phyloP scores from a whole-genome alignment of 64 coral and sea anemone species.

The Montipora cactus region DNA sequence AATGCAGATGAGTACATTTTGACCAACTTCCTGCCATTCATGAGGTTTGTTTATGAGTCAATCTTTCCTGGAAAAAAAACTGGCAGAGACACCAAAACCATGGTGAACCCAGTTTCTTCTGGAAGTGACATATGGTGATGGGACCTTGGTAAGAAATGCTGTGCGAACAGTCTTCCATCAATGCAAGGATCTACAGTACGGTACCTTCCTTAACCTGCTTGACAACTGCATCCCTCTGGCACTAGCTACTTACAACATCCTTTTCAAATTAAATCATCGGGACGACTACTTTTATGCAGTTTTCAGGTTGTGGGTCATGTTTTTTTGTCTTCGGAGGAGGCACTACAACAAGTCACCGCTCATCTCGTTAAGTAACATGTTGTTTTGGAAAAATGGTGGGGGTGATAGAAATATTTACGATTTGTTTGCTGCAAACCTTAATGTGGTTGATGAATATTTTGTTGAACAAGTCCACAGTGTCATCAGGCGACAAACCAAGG shows the following conservation, averaged over 20 bases:
- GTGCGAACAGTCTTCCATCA: slow-evolving; percentile 19
- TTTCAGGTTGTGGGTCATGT: slow-evolving; percentile 63
- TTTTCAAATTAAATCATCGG: slow-evolving; percentile 41
- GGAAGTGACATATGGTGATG: background rate
- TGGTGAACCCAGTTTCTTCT: background rate
- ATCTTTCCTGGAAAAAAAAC: slow-evolving; percentile 37
- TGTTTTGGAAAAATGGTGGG: slow-evolving; percentile 40
- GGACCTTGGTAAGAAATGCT: slow-evolving; percentile 5
- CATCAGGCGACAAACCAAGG: background rate
- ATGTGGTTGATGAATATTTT: slow-evolving; percentile 1
- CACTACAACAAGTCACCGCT: slow-evolving; percentile 65
- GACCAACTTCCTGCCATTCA: slow-evolving; percentile 6
- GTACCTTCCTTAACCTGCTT: slow-evolving; percentile 11
- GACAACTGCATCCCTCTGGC: slow-evolving; percentile 32
- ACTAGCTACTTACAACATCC: slow-evolving; percentile 32
- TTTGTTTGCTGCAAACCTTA: background rate
- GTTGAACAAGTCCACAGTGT: background rate
- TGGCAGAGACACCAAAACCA: slow-evolving; percentile 45
- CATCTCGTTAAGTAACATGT: slow-evolving; percentile 50
- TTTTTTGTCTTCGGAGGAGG: slow-evolving; percentile 48
- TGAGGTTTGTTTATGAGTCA: slow-evolving; percentile 31
- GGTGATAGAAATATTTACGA: background rate
- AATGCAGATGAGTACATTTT: slow-evolving; percentile 25
- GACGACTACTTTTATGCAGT: slow-evolving; percentile 55
- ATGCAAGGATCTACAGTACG: slow-evolving; percentile 36